Evolutionary conservation across 2,113 vertebrate species (phyloP), one percentile per base, ranked within the genome.

Genomic region (Agapornis roseicollis): DNA sequence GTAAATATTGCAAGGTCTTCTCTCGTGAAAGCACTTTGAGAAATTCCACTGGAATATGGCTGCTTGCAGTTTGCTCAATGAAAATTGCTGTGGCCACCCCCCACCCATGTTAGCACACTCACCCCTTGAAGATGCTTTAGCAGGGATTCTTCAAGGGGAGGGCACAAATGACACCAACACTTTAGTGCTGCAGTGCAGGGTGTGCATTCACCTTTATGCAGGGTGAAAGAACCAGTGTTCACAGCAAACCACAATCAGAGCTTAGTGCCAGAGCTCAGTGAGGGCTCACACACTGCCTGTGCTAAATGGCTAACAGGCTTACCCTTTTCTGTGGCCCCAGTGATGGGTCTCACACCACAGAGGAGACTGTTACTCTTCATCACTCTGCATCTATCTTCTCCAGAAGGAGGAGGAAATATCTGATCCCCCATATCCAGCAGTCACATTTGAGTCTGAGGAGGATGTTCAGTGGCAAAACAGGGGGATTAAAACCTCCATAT

Each of bases 101-200:
- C 33, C 4, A 13, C 28, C 56, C 3, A 0, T 5, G 1, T 25
- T 52, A 64, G 69, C 9, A 9, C 15, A 64, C 61, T 17, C 11
- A 4, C 11, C 52, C 37, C 55, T 56, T 0, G 0, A 61, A 46
- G 61, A n/a, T 44, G 33, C 17, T 72, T 41, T 44, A 53, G 11
- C 55, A 79, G 39, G 25, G 27, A 60, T 22, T 20, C 11, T 50
- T 29, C 23, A 49, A 42, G 64, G 18, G 44, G 12, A 87, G 41
- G 35, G 27, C 33, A 55, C 3, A 7, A 28, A n/a, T 0, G 3
- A 24, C 44, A 18, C 12, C 3, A 5, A 10, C 14, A 6, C 16
- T 31, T 37, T 1, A 1, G 39, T 33, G 85, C 63, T 70, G 25
- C 29, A 27, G 68, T 63, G 22, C 70, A 33, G 18, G 8, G 16